Conservation (phyloP, 2,888 invertebrate genomes). For the Eupithecia abbreviata region DNA sequence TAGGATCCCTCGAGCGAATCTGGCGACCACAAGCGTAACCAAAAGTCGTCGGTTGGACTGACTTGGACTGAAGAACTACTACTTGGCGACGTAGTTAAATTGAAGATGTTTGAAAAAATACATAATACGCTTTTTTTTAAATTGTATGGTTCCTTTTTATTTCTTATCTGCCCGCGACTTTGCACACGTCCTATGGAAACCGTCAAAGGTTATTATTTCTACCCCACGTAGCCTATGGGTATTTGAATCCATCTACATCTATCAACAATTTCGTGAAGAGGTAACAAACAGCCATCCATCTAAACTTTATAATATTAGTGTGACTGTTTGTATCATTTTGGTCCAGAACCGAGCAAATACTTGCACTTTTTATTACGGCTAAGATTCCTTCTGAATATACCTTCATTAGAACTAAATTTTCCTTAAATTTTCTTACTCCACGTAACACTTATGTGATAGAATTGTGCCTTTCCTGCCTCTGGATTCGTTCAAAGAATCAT, state of each 20-base stretch:
- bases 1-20: constrained; percentile 34
- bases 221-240: too few relatives aligned
- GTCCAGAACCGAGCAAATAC: background rate
- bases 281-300: too few relatives aligned
- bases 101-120: too few relatives aligned
- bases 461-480: constrained; percentile 32
- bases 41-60: constrained; percentile 23
- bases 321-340: background rate
- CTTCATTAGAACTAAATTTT: background rate
- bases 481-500: constrained; percentile 31
- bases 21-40: constrained; percentile 35
- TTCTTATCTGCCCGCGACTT: too few relatives aligned
- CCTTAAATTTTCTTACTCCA: constrained; percentile 17
- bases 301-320: too few relatives aligned
- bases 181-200: too few relatives aligned
- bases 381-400: background rate
- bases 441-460: constrained; percentile 27
- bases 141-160: too few relatives aligned
- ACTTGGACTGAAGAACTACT: constrained; percentile 8
- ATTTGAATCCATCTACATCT: too few relatives aligned
- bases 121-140: too few relatives aligned
- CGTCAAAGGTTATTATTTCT: too few relatives aligned
- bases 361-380: background rate
- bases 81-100: too few relatives aligned
- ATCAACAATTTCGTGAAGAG: too few relatives aligned